Evolutionary conservation across 2,888 invertebrate species (phyloP), one percentile per base, ranked within the genome.

Genomic region (Amiota mariae): DNA sequence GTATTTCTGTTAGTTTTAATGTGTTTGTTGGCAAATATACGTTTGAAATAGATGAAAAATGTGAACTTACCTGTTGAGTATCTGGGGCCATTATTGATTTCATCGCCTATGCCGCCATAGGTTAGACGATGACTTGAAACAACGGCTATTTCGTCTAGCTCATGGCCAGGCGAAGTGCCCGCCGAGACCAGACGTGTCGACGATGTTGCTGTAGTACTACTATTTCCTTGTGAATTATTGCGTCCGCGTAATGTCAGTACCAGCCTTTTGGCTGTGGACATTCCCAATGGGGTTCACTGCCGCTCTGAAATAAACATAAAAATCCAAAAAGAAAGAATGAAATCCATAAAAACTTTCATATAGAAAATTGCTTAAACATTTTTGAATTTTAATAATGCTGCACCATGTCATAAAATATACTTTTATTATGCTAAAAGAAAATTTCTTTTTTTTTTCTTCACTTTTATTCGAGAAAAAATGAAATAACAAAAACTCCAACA

Each of bases 101-200:
- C 84, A 24, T 78, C 81, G 78, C 86, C 82, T 78, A 84, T 82
- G 73, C 87, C 87, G 82, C 87, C 88, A 86, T 88, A 89, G 77
- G 88, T 82, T 80, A 89, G 84, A 82, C 87, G 88, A 84, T 89
- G 89, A 79, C 87, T 88, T 70, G 90, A 88, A 78, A 94, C 93
- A 80, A 94, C 92, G 76, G 94, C 93, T 85, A 94, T 93, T 90
- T 93, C 93, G 84, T 93, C 93, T 78, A 93, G 90, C 86, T 93
- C 93, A 90, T 92, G 92, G 73, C 90, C 90, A 68, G 88, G 89
- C 78, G 89, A 90, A 75, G 87, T 87, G 80, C 89, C 88, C 78
- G 89, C 89, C 77, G 91, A 91, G 80, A 92, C 91, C 81, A 92
- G 89, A 81, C 91, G 91, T 78, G 90, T 90, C 74, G 90, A 90